Conservation (phyloP, 37 sponge, comb jelly and placozoan species). For the Ianthella basta region DNA sequence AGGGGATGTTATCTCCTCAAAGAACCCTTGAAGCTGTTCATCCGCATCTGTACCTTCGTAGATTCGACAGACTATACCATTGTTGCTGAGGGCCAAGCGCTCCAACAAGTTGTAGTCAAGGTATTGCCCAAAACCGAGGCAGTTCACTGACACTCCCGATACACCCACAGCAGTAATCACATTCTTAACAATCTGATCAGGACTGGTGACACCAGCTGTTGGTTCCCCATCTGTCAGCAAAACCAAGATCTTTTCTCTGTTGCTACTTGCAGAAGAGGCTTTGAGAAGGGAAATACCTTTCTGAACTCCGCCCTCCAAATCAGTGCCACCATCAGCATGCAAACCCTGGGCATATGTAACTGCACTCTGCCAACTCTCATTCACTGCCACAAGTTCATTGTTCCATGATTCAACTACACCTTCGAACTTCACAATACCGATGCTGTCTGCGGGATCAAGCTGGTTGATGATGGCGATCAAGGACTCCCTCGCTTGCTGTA, state of each 20-base stretch:
- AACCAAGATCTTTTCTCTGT: slow-evolving; percentile 44
- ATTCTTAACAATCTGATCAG: slow-evolving; percentile 25
- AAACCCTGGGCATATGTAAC: slow-evolving; percentile 23
- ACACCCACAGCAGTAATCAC: neutral
- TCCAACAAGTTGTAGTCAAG: slow-evolving; percentile 51
- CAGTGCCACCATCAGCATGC: slow-evolving; percentile 49
- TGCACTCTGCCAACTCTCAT: slow-evolving; percentile 32
- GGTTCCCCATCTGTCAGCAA: slow-evolving; percentile 70
- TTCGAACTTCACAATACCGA: slow-evolving; percentile 53
- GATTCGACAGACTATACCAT: slow-evolving; percentile 49
- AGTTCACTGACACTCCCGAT: slow-evolving; percentile 49
- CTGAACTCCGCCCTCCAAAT: slow-evolving; percentile 43
- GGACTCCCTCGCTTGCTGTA: slow-evolving; percentile 53
- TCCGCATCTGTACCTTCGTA: slow-evolving; percentile 62
- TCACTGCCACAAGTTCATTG: slow-evolving; percentile 29
- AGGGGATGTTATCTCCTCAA: slow-evolving; percentile 58
- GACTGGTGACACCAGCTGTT: slow-evolving; percentile 43
- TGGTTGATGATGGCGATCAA: slow-evolving; percentile 57
- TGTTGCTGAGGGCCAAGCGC: slow-evolving; percentile 51
- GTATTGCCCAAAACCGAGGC: slow-evolving; percentile 58
- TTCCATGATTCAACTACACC: slow-evolving; percentile 18
- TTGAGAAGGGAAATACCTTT: slow-evolving; percentile 40
- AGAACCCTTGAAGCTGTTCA: slow-evolving; percentile 60
- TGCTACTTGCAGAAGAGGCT: neutral
- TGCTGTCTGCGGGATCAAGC: slow-evolving; percentile 34